phyloP scores from a whole-genome alignment of 1,140 invertebrate species.

The Drosophila pseudoobscura region DNA sequence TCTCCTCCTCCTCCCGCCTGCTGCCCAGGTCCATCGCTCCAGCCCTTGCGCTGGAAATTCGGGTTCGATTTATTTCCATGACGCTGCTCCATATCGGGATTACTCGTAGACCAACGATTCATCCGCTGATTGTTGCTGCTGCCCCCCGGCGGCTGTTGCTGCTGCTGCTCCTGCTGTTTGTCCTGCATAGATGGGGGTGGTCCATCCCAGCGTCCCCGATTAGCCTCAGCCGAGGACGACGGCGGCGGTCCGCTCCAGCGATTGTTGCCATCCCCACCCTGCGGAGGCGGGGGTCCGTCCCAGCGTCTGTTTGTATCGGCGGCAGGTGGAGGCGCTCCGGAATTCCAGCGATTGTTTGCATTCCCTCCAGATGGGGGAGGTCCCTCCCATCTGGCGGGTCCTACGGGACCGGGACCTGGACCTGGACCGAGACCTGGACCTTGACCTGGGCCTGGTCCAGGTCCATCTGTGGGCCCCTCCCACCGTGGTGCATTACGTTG shows the following conservation, averaged over 20 bases:
- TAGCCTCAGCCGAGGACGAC: not conserved
- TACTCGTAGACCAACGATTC: constrained; percentile 39
- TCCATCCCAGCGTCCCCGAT: constrained; percentile 18
- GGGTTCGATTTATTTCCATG: constrained; percentile 11
- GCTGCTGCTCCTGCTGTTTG: constrained; percentile 11
- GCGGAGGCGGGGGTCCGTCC: constrained; percentile 21
- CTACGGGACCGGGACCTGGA: no score
- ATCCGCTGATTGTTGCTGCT: constrained; percentile 4
- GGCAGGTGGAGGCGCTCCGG: not conserved
- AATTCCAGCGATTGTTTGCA: constrained; percentile 17
- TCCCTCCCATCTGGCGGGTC: constrained; percentile 13
- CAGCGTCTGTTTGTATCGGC: constrained; percentile 14
- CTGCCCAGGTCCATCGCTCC: constrained; percentile 7
- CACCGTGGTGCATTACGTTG: constrained; percentile 20
- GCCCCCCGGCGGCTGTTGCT: constrained; percentile 8
- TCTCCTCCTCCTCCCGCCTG: not conserved
- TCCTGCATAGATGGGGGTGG: constrained; percentile 17
- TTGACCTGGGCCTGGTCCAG: not conserved
- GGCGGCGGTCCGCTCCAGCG: constrained; percentile 26
- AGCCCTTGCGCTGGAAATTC: constrained; percentile 18
- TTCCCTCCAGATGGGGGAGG: constrained; percentile 2
- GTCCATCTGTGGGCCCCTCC: constrained; percentile 19
- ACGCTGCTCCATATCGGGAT: constrained; percentile 1
- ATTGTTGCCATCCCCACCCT: constrained; percentile 1
- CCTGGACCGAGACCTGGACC: not conserved